Evolutionary conservation across 2,797 vertebrate species (phyloP).

Genomic region (Syngnathus acus): DNA sequence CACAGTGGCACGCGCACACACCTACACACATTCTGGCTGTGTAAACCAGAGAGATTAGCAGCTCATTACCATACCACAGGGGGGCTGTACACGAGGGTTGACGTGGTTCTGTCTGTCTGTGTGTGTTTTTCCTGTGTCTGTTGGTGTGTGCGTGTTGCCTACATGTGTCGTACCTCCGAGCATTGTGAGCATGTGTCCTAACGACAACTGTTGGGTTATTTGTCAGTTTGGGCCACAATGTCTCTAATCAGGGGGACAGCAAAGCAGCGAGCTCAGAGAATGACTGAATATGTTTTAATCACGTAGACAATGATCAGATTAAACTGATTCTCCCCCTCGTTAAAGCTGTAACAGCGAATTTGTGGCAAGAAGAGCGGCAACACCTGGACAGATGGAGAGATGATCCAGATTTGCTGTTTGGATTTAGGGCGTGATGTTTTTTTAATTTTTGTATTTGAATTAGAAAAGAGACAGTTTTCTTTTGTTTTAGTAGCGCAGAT

Average conservation of each 20-base stretch:
- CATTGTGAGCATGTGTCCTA: slow-evolving; percentile 53
- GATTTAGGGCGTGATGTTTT: slow-evolving; percentile 13
- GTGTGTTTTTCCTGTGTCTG: slow-evolving; percentile 14
- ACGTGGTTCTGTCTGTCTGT: slow-evolving; percentile 27
- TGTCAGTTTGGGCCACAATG: slow-evolving; percentile 37
- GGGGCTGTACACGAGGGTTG: slow-evolving; percentile 51
- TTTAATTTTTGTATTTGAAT: not conserved
- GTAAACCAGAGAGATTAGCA: slow-evolving; percentile 70
- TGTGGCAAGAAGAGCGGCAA: slow-evolving; percentile 35
- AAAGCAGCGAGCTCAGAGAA: slow-evolving; percentile 44
- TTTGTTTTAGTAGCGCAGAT: not conserved
- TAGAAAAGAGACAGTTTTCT: not conserved
- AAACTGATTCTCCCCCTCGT: slow-evolving; percentile 54
- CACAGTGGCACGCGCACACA: slow-evolving; percentile 20
- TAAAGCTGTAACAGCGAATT: slow-evolving; percentile 54
- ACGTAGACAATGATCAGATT: slow-evolving; percentile 59
- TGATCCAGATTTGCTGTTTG: slow-evolving; percentile 32
- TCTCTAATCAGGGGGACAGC: slow-evolving; percentile 58
- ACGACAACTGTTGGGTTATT: slow-evolving; percentile 64
- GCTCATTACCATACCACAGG: slow-evolving; percentile 68
- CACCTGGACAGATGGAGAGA: slow-evolving; percentile 60
- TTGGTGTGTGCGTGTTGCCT: slow-evolving; percentile 25
- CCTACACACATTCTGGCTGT: slow-evolving; percentile 50
- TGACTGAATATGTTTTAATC: slow-evolving; percentile 59
- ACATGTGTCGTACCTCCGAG: slow-evolving; percentile 32